Percentiles rank a stretch among this genome's conserved stretches.
phyloP scores from a whole-genome alignment of 2,113 vertebrate species.

The Embiotoca jacksoni region DNA sequence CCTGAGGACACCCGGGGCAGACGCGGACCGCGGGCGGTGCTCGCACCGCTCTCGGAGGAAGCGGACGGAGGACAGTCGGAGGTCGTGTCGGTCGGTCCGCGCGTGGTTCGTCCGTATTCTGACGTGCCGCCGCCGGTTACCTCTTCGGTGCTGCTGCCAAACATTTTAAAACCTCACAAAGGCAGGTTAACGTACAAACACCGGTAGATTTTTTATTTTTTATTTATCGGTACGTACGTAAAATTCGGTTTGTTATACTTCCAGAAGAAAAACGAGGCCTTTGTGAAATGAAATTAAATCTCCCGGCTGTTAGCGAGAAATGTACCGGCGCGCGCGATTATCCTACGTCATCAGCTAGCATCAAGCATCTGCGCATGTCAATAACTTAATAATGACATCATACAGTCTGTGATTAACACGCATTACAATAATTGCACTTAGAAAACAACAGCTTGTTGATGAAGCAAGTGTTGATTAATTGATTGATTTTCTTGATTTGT shows the following conservation, averaged over 20 bases:
- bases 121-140: slow-evolving; percentile 45
- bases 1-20: slow-evolving; percentile 43
- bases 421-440: too few species aligned
- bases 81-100: slow-evolving; percentile 12
- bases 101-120: slow-evolving; percentile 26
- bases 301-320: background rate
- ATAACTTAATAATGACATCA: too few species aligned
- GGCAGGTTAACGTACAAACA: accelerated
- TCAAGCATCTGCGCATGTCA: slow-evolving; percentile 20
- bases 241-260: background rate
- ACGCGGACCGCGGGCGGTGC: slow-evolving; percentile 8
- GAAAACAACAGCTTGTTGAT: too few species aligned
- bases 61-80: slow-evolving; percentile 19
- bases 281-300: background rate
- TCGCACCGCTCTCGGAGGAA: slow-evolving; percentile 40
- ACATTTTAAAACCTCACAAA: slow-evolving; percentile 56
- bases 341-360: background rate
- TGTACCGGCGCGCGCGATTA: background rate
- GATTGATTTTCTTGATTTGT: too few species aligned
- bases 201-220: too few species aligned
- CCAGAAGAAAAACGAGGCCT: background rate
- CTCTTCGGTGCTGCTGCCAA: slow-evolving; percentile 77
- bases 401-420: too few species aligned
- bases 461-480: too few species aligned
- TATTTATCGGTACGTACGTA: background rate